Evolutionary conservation across 2,797 vertebrate species (phyloP), one percentile per base, ranked within the genome.

Genomic region (Centropyge bicolor): DNA sequence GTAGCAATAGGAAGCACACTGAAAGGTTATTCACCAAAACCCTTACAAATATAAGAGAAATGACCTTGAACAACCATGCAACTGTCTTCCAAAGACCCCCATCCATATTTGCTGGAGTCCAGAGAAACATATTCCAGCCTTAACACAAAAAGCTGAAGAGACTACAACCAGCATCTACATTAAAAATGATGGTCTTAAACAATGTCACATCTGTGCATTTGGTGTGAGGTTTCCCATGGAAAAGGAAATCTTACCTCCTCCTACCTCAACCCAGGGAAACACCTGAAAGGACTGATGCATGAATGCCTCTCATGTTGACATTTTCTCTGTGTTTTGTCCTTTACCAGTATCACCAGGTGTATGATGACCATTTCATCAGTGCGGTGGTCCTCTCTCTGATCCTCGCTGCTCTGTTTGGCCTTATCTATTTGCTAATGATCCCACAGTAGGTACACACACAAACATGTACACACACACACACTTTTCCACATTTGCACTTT

Each of bases 341-440:
- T 45, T 81, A 52, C 62, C 80, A 99, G 98, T 99, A 99, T 91
- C 96, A 99, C 93, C 96, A 97, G 95, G 96, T 98, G 85, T 96
- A 96, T 81, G 98, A 99, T 48, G 98, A 99, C 84, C 96, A 97
- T 85, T 99, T 99, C 94, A 98, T 97, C 95, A 96, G 96, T 62
- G 98, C 98, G 0, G 98, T 99, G 84, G 95, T 96, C 86, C 96
- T 99, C 56, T 98, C 98, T 61, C 95, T 99, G 82, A 91, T 98
- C 94, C 96, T 99, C 85, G 95, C 97, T 85, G 95, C 97, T 93
- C 95, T 98, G 91, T 98, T 99, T 81, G 97, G 98, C 94, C 96
- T 99, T 82, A 94, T 99, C 95, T 99, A 99, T 94, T 96, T 99
- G 89, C 95, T 99, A 76, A 96, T 99, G 94, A 97, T 99, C 86